Base-by-base conservation (phyloP, 2,113 vertebrate genomes). In the Steatornis caripensis region DNA sequence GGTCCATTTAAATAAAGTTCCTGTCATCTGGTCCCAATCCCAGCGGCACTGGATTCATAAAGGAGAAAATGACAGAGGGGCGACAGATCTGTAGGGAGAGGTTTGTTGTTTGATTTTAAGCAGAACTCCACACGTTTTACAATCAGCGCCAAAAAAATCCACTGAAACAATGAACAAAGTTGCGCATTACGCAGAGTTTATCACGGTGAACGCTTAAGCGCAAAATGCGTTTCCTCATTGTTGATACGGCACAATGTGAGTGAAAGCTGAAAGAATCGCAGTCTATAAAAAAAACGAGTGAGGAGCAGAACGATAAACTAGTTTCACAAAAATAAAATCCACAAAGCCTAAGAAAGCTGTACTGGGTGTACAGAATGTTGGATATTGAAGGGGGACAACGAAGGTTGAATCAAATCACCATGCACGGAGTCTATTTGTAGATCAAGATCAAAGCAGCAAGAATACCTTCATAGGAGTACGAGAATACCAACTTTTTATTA, bases 101-200 rank as follows among this genome's bases (percentile, higher is more conserved):
- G 32, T 30, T 80, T 26, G 36, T 6, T 23, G 41, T 20, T 48
- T 30, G n/a, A 7, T 53, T 78, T 70, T 3, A 15, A 55, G 43
- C 23, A 41, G 51, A 87, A 58, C 2, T 49, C 29, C 6, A 6
- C 0, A 1, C 0, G 60, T 62, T 57, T 8, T 23, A 7, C 8
- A 5, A 32, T 26, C 5, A 24, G 39, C 5, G 45, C 21, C 16
- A 21, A 57, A 75, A 74, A 87, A 77, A 4, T 1, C 27, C 36
- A 3, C 18, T 29, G 32, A 19, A 39, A 10, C 9, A 4, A 39
- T 3, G 0, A 37, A 39, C 3, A 1, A 37, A 54, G n/a, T 3
- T 17, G 39, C 2, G 9, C 3, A 2, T 0, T 7, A 34, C 0
- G 49, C 11, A 15, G 11, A 43, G 34, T 39, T 49, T 3, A 48